Evolutionary conservation across 2,113 vertebrate genomes (phyloP).

Genomic region (Candoia aspera): DNA sequence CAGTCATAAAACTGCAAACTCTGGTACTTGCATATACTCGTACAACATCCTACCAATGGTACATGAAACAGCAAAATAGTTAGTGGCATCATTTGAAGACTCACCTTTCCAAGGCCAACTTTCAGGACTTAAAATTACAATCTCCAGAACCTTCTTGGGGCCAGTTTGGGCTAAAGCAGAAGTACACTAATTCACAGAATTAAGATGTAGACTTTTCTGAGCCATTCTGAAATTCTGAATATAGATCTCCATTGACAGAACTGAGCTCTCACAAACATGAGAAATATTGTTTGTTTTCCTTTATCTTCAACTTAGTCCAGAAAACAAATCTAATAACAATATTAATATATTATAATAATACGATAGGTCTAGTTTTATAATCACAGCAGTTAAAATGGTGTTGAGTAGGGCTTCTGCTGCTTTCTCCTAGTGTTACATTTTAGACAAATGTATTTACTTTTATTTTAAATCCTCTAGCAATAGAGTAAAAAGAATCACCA

Average conservation of each 20-base stretch:
- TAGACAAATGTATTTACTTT: background rate
- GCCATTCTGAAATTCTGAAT: background rate
- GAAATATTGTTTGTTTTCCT: background rate
- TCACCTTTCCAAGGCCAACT: background rate
- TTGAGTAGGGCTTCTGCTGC: slow-evolving; percentile 11
- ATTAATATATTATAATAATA: background rate
- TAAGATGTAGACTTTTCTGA: background rate
- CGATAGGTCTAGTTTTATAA: background rate
- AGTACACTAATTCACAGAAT: background rate
- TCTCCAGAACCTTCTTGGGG: background rate
- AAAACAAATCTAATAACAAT: background rate
- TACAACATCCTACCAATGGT: background rate
- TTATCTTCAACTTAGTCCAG: background rate
- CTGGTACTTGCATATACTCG: background rate
- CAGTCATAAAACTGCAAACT: background rate
- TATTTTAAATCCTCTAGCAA: slow-evolving; percentile 26
- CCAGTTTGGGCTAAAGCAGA: background rate
- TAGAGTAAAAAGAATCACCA: slow-evolving; percentile 33
- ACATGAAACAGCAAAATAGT: background rate
- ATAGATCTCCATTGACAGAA: background rate
- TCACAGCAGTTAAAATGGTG: slow-evolving; percentile 2
- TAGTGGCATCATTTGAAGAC: background rate
- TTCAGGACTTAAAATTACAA: background rate
- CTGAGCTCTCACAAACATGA: background rate
- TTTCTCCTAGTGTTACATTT: background rate